Evolutionary conservation across 2,113 vertebrate genomes (phyloP).

Genomic region (Cyanistes caeruleus): DNA sequence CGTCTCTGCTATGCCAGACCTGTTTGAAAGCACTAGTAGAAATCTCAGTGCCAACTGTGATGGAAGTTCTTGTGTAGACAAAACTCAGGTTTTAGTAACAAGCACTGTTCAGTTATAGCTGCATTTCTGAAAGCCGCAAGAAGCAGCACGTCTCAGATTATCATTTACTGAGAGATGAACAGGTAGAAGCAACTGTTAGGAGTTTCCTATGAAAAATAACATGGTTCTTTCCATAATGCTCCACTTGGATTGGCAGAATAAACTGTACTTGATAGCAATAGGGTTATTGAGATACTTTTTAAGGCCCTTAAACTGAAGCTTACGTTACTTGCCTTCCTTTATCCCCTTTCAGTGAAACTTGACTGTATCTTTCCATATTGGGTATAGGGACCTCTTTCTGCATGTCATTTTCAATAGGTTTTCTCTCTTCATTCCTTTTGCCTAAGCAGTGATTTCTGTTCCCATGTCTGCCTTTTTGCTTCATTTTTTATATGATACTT

Average conservation of each 20-base stretch:
- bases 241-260: not conserved
- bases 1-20: not conserved
- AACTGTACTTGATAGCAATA: not conserved
- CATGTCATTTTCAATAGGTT: not conserved
- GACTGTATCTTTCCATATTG: not conserved
- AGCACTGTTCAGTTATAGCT: not conserved
- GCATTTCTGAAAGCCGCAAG: not conserved
- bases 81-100: not conserved
- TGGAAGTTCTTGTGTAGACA: not conserved
- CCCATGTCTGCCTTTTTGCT: not conserved
- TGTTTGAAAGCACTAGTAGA: not conserved
- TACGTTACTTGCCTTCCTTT: not conserved
- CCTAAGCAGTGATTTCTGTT: not conserved
- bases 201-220: not conserved
- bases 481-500: not conserved
- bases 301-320: not conserved
- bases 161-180: fast-evolving
- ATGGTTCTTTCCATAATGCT: not conserved
- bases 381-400: not conserved
- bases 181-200: not conserved
- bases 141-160: not conserved
- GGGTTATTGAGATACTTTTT: not conserved
- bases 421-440: not conserved
- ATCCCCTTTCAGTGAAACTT: not conserved
- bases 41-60: not conserved